A percentile compares a stretch with the other conserved stretches of the same genome.
These are phyloP conservation scores for Anthopleura sola DNA, from an alignment of 64 coral and sea anemone genomes.

Conservation along the genomic window DNA sequence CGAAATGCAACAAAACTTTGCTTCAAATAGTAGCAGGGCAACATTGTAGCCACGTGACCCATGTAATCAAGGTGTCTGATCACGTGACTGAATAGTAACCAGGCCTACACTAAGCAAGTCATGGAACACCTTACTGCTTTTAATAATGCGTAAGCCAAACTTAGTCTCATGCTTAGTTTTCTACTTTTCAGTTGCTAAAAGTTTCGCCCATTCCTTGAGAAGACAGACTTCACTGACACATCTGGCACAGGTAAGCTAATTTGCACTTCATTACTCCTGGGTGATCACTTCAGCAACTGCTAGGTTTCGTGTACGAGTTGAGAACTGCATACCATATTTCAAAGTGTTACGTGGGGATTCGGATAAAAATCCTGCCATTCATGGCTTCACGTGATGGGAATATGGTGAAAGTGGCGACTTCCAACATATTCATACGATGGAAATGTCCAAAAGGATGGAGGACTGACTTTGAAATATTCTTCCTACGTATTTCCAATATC, in stretches of 20 bases:
- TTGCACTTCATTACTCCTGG: not conserved
- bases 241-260: slow-evolving; percentile 69
- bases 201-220: slow-evolving; percentile 86
- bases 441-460: no score
- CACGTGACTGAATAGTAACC: not conserved
- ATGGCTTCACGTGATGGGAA: no score
- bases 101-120: not conserved
- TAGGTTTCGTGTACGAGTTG: no score
- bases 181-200: slow-evolving; percentile 87
- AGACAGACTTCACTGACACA: slow-evolving; percentile 97
- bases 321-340: no score
- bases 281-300: not conserved
- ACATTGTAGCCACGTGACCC: not conserved
- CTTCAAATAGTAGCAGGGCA: not conserved
- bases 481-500: no score
- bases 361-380: no score
- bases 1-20: not conserved
- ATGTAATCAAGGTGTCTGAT: not conserved
- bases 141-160: not conserved
- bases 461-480: no score
- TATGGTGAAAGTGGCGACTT: no score
- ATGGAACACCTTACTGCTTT: no score
- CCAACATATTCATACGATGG: no score
- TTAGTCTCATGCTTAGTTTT: not conserved
- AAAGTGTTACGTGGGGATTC: no score